Evolutionary conservation across 2,888 invertebrate species (phyloP), one percentile per base, ranked within the genome.

Genomic region (Paralinhomoeus sp.): DNA sequence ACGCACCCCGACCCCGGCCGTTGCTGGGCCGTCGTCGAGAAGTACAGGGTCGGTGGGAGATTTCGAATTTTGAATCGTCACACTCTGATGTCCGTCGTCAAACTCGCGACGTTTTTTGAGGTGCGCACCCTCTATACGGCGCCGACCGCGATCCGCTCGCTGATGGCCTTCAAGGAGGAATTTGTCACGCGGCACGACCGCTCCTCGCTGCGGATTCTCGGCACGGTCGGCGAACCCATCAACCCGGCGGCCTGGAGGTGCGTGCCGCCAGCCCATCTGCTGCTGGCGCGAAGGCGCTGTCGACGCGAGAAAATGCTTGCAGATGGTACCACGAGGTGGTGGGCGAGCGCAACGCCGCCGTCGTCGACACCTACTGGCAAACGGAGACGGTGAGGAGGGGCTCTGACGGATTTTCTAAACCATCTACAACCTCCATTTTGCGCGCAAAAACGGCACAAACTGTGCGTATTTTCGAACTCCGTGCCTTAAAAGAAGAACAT

Each of bases 281-380:
- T n/a, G n/a, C n/a, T n/a, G n/a, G n/a, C n/a, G n/a, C n/a, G n/a
- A n/a, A n/a, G n/a, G n/a, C n/a, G n/a, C n/a, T n/a, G n/a, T n/a
- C n/a, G n/a, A n/a, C n/a, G n/a, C n/a, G n/a, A 45, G n/a, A n/a
- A n/a, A n/a, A n/a, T n/a, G n/a, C n/a, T n/a, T n/a, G n/a, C n/a
- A n/a, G n/a, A n/a, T 59, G 59, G 58, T 51, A 60, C 46, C 49
- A 62, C 50, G 47, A 48, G 20, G 54, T 62, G 22, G 58, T 61
- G 18, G 67, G 72, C 17, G 61, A 68, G 39, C 54, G 58, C 20
- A 55, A 60, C 12, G 70, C 69, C 65, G 82, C 89, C 44, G 79
- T 99, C 58, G 83, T 81, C 0, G 97, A 99, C 63, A 99, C 97
- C 0, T 97, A 87, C 68, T 97, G 93, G 93, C 97, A 97, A 69